A percentile compares a stretch with the other conserved stretches of the same genome.
Evolutionary conservation across 2,113 vertebrate genomes (phyloP).

Genomic region (Eurypyga helias): DNA sequence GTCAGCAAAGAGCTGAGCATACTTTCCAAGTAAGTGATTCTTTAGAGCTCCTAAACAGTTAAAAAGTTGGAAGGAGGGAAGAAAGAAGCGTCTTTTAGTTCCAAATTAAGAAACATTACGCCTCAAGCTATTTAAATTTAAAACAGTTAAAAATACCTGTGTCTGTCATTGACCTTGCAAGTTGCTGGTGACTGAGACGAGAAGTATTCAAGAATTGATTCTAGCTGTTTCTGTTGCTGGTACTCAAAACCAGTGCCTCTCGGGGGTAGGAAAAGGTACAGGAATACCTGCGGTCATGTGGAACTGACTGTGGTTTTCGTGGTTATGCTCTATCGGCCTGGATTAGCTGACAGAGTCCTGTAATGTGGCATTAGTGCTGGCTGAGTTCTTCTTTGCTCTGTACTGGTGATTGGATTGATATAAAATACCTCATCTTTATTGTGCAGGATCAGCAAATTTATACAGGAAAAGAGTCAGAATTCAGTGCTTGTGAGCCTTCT

Average conservation of each 20-base stretch:
- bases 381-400: neutral
- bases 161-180: neutral
- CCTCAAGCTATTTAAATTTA: neutral
- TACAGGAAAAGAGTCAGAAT: conserved; percentile 90
- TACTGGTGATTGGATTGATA: neutral
- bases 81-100: neutral
- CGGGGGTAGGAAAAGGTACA: neutral
- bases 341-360: neutral
- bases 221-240: neutral
- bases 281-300: neutral
- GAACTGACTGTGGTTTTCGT: neutral
- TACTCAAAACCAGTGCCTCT: neutral
- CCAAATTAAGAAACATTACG: neutral
- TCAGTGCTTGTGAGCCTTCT: conserved; percentile 88
- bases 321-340: accelerated
- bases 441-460: conserved; percentile 90
- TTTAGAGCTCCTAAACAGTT: neutral
- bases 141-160: neutral
- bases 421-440: neutral
- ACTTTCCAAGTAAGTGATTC: conserved; percentile 90
- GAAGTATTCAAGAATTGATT: neutral
- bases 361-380: neutral
- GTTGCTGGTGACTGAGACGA: neutral
- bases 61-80: neutral
- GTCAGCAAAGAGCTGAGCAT: conserved; percentile 95